Base-by-base conservation (phyloP, 2,113 vertebrate genomes). In the Chaetops frenatus region DNA sequence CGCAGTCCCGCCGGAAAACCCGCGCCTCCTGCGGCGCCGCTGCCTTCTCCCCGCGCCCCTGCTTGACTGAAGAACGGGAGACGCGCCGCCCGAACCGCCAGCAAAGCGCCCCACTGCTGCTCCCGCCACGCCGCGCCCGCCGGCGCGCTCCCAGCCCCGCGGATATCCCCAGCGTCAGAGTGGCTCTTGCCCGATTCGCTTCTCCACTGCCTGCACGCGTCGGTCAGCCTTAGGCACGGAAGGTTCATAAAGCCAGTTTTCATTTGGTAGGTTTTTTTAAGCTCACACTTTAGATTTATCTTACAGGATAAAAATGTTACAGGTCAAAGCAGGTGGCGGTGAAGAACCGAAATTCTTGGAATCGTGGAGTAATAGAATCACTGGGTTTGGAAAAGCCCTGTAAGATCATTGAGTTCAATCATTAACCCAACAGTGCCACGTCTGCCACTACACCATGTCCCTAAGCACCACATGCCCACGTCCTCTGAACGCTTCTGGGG, bases 21-120 rank as follows among this genome's bases (percentile, higher is more conserved):
- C 51, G 21, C 58, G 12, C 1, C 4, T 3, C 6, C 28, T 2
- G 57, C 50, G 3, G 25, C 20, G 2, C 20, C 38, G 2, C 33
- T 23, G 19, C 36, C 9, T 3, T 7, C 31, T 22, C 17, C 25
- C 24, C 21, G 0, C 14, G 8, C 7, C 4, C 24, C 0, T 29
- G 15, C 25, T 15, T 7, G 15, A 4, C 23, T 7, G 5, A 2
- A 11, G 35, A 28, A 5, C 36, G 21, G 62, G 13, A 11, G 45
- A 21, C 23, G 7, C 25, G 21, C 33, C 10, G 31, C 38, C 33
- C 0, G 14, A 10, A 6, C 23, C 4, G 1, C 2, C 6, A 20
- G 62, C 51, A 5, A 2, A 69, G 69, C 18, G 3, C 19, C 3
- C 15, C 48, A 2, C 0, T 12, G 66, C 29, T 13, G 77, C 33